Percentiles rank a stretch among this genome's conserved stretches.
Evolutionary conservation across 2,797 vertebrate species (phyloP).

Genomic region (Mormyrops boulengeri): DNA sequence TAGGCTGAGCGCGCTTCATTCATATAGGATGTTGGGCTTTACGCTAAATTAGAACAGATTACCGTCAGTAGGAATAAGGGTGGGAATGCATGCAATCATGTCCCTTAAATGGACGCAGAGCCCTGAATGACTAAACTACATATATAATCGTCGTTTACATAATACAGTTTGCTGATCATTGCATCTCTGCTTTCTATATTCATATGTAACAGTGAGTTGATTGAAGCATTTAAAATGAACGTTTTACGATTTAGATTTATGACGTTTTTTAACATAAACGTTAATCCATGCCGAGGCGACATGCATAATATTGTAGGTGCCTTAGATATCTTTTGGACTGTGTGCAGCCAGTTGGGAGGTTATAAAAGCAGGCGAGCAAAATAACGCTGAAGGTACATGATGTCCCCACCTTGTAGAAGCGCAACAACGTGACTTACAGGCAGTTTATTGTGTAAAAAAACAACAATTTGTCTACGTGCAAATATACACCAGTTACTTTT

Average conservation of each 20-base stretch:
- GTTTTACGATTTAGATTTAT: background rate
- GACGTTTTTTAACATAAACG: background rate
- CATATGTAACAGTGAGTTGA: background rate
- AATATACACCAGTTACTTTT: background rate
- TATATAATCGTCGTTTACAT: background rate
- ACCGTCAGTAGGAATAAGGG: background rate
- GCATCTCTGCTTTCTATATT: background rate
- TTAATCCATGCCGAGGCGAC: background rate
- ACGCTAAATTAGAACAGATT: background rate
- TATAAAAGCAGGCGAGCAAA: background rate
- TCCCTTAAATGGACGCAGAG: background rate
- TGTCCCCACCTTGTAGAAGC: background rate
- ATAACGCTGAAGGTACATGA: background rate
- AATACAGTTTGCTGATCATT: background rate
- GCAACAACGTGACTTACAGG: background rate
- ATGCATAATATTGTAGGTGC: background rate
- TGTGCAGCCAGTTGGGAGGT: background rate
- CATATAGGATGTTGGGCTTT: background rate
- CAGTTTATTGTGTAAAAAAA: background rate
- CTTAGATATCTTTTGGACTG: background rate
- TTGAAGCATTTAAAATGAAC: background rate
- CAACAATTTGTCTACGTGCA: background rate
- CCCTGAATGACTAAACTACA: background rate
- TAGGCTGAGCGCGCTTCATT: background rate
- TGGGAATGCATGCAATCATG: background rate